Evolutionary conservation across 2,113 vertebrate species (phyloP).

Genomic region (Ameiurus melas): DNA sequence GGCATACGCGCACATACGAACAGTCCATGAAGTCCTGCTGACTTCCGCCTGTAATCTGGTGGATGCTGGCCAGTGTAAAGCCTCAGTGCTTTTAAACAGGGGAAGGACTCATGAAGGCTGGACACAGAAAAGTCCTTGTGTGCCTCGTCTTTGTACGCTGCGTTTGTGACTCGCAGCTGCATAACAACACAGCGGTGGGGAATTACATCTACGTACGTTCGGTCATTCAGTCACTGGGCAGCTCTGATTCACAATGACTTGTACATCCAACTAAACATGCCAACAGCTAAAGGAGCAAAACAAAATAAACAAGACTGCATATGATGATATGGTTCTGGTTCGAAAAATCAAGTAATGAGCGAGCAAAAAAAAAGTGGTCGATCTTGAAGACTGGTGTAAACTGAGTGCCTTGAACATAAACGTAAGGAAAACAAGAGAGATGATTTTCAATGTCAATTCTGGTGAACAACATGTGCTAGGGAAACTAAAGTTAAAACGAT

Average conservation of each 20-base stretch:
- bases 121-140: slow-evolving; percentile 49
- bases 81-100: slow-evolving; percentile 24
- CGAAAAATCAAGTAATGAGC: too few relatives aligned
- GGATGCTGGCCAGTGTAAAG: slow-evolving; percentile 29
- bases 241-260: slow-evolving; percentile 7
- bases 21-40: background rate
- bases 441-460: too few relatives aligned
- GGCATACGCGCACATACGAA: background rate
- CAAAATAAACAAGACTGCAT: too few relatives aligned
- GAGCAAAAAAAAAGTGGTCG: too few relatives aligned
- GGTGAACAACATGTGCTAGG: too few relatives aligned
- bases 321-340: too few relatives aligned
- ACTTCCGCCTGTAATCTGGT: slow-evolving; percentile 22
- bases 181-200: slow-evolving; percentile 67
- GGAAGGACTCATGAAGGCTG: slow-evolving; percentile 27
- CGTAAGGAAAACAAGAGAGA: too few relatives aligned
- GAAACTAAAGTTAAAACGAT: too few relatives aligned
- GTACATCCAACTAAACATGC: background rate
- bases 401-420: too few relatives aligned
- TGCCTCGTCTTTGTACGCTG: slow-evolving; percentile 44
- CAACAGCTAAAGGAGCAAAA: background rate
- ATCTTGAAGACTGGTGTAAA: too few relatives aligned
- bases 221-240: background rate
- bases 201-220: slow-evolving; percentile 50
- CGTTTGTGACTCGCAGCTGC: slow-evolving; percentile 70